Evolutionary conservation across 2,113 vertebrate genomes (phyloP).

Genomic region (Oncorhynchus mykiss): DNA sequence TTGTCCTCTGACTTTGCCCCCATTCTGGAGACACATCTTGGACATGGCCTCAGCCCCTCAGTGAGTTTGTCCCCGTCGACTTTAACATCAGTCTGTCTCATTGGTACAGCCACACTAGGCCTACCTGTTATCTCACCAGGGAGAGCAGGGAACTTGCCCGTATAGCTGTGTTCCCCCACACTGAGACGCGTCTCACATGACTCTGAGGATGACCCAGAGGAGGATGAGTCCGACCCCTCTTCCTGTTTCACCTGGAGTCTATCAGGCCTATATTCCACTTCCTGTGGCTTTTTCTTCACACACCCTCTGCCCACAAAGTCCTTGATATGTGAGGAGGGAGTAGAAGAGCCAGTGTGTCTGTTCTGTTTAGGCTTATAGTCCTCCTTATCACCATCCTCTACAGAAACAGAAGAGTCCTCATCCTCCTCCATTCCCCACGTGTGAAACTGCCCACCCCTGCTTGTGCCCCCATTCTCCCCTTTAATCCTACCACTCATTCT

Average conservation of each 20-base stretch:
- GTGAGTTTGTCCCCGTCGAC: slow-evolving; percentile 5
- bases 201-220: slow-evolving; percentile 32
- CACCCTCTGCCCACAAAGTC: slow-evolving; percentile 15
- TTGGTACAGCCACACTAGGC: slow-evolving; percentile 55
- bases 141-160: slow-evolving; percentile 70
- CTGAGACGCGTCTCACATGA: slow-evolving; percentile 3
- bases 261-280: slow-evolving; percentile 31
- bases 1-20: slow-evolving; percentile 24
- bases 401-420: no score
- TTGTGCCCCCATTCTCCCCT: not conserved
- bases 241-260: slow-evolving; percentile 36
- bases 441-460: not conserved
- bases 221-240: slow-evolving; percentile 16
- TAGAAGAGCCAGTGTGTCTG: slow-evolving; percentile 21
- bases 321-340: slow-evolving; percentile 2
- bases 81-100: slow-evolving; percentile 53
- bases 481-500: not conserved
- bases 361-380: slow-evolving; percentile 43
- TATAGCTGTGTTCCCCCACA: slow-evolving; percentile 61
- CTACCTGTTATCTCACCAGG: slow-evolving; percentile 42
- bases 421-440: slow-evolving; percentile 5
- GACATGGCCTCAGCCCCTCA: slow-evolving; percentile 42
- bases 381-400: slow-evolving; percentile 9
- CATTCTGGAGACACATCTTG: slow-evolving; percentile 39
- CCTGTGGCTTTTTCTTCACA: slow-evolving; percentile 40